Percentiles rank a stretch among this genome's conserved stretches.
Evolutionary conservation across 2,888 invertebrate species (phyloP).

Genomic region (Halocaridina rubra): DNA sequence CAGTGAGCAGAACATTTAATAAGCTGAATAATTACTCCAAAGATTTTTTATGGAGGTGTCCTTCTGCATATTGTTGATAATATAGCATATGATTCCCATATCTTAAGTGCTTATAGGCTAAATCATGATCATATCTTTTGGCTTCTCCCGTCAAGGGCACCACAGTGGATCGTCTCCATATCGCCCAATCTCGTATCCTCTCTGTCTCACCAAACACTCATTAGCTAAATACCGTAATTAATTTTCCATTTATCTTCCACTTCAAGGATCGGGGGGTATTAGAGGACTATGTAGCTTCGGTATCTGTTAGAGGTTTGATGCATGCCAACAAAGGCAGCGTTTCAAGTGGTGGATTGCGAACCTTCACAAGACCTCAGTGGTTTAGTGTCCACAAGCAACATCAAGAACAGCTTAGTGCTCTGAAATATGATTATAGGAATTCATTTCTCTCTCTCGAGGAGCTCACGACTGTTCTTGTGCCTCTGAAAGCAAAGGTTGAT

Average conservation of each 20-base stretch:
- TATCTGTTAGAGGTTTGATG: conserved; percentile 43
- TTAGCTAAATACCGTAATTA: not conserved
- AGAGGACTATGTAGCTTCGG: conserved; percentile 33
- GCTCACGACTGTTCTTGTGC: conserved; percentile 35
- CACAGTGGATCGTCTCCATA: too few species aligned
- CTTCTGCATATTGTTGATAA: too few species aligned
- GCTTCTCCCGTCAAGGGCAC: too few species aligned
- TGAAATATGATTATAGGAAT: conserved; percentile 28
- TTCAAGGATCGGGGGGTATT: conserved; percentile 18
- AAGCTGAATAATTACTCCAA: too few species aligned
- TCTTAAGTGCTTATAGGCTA: too few species aligned
- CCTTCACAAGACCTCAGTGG: conserved; percentile 38
- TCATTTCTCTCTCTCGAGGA: conserved; percentile 25
- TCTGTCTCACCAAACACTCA: too few species aligned
- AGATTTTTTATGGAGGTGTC: too few species aligned
- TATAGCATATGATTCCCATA: too few species aligned
- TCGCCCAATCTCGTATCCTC: too few species aligned
- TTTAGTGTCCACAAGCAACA: conserved; percentile 6
- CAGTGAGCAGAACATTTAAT: too few species aligned
- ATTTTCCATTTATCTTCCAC: not conserved
- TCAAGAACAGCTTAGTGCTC: not conserved
- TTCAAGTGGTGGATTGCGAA: conserved; percentile 5
- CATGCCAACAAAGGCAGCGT: conserved; percentile 3
- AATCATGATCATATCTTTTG: too few species aligned
- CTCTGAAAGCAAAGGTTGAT: conserved; percentile 25